These are phyloP conservation scores for Drosophila buzzatii DNA, from an alignment of 2,888 invertebrate genomes.

Conservation along the genomic window DNA sequence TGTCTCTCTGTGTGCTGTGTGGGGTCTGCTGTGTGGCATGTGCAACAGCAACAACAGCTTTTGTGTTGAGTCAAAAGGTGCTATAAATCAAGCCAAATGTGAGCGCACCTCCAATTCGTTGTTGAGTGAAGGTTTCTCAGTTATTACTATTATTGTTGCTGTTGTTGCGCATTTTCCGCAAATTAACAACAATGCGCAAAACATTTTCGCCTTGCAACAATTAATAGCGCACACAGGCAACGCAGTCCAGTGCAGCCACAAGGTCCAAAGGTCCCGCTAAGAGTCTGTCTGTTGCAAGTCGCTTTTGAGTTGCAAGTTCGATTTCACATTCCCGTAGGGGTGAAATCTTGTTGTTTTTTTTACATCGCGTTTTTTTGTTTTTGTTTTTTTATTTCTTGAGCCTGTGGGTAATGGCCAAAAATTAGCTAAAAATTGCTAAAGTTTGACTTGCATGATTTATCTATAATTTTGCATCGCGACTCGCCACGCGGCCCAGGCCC, in stretches of 20 bases:
- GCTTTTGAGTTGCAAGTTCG: constrained; percentile 68
- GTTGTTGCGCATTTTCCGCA: constrained; percentile 50
- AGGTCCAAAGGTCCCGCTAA: constrained; percentile 34
- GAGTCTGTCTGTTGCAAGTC: constrained; percentile 20
- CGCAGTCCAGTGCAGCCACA: constrained; percentile 19
- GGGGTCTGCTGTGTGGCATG: constrained; percentile 71
- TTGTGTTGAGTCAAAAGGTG: constrained; percentile 78
- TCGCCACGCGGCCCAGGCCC: constrained; percentile 54
- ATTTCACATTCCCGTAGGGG: constrained; percentile 81
- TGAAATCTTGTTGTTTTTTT: constrained; percentile 68
- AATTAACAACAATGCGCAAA: constrained; percentile 74
- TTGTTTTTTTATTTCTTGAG: constrained; percentile 14
- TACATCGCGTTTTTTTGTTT: constrained; percentile 1
- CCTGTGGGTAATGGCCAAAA: constrained; percentile 81
- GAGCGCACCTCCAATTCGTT: constrained; percentile 65
- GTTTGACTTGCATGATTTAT: constrained; percentile 82
- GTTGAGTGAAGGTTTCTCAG: constrained; percentile 38
- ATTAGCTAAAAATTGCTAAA: constrained; percentile 81
- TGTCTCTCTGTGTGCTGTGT: constrained; percentile 48
- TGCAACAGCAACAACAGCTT: constrained; percentile 65
- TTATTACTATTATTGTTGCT: constrained; percentile 15
- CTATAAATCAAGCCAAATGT: constrained; percentile 74
- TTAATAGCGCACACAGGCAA: constrained; percentile 66
- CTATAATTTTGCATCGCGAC: constrained; percentile 79
- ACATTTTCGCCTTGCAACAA: constrained; percentile 75